Base-by-base conservation (phyloP, 1,140 invertebrate species). In the Phthorimaea operculella region DNA sequence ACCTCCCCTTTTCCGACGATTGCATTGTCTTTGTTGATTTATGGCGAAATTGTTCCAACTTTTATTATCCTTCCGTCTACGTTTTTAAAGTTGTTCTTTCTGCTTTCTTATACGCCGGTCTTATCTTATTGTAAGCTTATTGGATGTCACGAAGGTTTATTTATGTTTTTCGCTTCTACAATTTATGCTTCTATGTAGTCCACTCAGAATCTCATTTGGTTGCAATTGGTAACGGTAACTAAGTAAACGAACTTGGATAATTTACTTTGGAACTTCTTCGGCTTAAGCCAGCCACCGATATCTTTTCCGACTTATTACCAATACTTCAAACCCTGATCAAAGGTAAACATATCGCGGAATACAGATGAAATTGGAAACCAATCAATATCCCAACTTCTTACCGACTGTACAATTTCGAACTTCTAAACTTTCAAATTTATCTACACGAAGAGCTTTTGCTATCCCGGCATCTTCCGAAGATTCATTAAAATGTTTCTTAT, bases 401-500 rank as follows among this genome's bases (percentile, higher is more conserved):
- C n/a, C n/a, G 36, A n/a, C n/a, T 39, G 10, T 39, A 39, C 36
- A n/a, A 39, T 39, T n/a, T 39, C n/a, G n/a, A 39, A 39, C 3
- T 39, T 39, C 36, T 12, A 12, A 39, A 39, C 36, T 39, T 39
- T 39, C 36, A 39, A 39, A 39, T 39, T 39, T 39, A 39, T 39
- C 36, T 39, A 39, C 10, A 39, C n/a, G 36, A 39, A 39, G n/a
- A 39, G 36, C 36, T 39, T 39, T 39, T 39, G 36, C 36, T 39
- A n/a, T 39, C 36, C 10, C 10, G n/a, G 36, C 36, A 39, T 12
- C 36, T 39, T 39, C 8, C 10, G 21, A 39, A 39, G 36, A 10
- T 39, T 39, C 36, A n/a, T 39, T 39, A 39, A 16, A 47, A 47
- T 47, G 15, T 47, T 17, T 45, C 15, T 21, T 52, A 52, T 42